Evolutionary conservation across 2,888 invertebrate genomes (phyloP).

Genomic region (Kuschelorhynchus macadamiae): DNA sequence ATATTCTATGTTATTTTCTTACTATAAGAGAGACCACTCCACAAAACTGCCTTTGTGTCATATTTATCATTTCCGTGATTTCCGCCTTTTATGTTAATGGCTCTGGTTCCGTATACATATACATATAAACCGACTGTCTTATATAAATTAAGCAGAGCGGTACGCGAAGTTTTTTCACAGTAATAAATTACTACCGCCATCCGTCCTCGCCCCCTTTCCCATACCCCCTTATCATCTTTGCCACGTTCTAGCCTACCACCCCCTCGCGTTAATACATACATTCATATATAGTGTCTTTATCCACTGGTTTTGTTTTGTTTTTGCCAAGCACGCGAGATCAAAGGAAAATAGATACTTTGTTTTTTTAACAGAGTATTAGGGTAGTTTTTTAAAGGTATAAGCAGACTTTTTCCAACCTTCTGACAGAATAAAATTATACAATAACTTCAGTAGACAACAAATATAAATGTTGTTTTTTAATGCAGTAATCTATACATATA

Average conservation of each 20-base stretch:
- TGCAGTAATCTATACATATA: too few species aligned
- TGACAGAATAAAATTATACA: too few species aligned
- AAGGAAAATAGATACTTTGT: constrained; percentile 11
- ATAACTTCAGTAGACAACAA: too few species aligned
- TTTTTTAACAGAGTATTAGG: background rate
- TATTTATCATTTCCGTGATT: constrained; percentile 58
- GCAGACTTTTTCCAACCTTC: too few species aligned
- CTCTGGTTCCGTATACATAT: constrained; percentile 48
- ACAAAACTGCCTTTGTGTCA: constrained; percentile 30
- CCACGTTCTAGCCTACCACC: background rate
- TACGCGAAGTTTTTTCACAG: constrained; percentile 50
- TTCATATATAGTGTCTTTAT: constrained; percentile 13
- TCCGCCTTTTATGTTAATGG: constrained; percentile 56
- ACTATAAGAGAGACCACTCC: background rate
- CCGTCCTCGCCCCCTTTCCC: constrained; percentile 12
- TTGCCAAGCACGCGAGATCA: constrained; percentile 9
- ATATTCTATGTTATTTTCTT: too few species aligned
- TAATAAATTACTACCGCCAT: constrained; percentile 47
- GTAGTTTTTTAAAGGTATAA: too few species aligned
- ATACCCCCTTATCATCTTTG: constrained; percentile 11
- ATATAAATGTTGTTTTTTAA: too few species aligned
- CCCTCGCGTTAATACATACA: constrained; percentile 3
- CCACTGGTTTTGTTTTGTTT: constrained; percentile 1
- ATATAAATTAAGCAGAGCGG: constrained; percentile 53
- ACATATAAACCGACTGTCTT: constrained; percentile 50